These are phyloP conservation scores for Amblyornis subalaris DNA, from an alignment of 2,113 vertebrate species.

Conservation along the genomic window DNA sequence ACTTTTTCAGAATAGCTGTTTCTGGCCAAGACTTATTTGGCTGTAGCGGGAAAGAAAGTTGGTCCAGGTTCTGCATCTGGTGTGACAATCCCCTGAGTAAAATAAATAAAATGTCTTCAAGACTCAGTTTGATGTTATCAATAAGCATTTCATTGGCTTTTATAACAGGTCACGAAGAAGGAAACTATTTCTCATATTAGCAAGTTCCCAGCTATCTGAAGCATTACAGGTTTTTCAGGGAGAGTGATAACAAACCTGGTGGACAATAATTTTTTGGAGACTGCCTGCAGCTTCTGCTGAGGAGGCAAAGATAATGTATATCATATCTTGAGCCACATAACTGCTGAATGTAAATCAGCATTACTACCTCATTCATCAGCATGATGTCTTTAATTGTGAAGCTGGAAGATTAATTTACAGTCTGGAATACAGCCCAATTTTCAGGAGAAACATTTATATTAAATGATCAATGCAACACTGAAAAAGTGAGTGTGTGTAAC, in stretches of 20 bases:
- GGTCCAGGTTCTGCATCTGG: neutral
- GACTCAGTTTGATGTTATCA: neutral
- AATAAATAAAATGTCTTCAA: neutral
- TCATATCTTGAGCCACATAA: conserved; percentile 20
- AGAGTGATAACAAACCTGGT: neutral
- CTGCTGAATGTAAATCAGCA: conserved; percentile 33
- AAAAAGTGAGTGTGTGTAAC: conserved; percentile 22
- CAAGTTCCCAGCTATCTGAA: neutral
- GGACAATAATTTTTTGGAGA: neutral
- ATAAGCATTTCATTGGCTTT: neutral
- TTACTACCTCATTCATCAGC: conserved; percentile 47
- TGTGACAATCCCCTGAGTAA: neutral
- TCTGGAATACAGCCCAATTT: conserved; percentile 58
- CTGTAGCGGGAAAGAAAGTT: neutral
- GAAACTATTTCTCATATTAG: neutral
- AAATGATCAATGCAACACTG: conserved; percentile 37
- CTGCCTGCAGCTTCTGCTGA: neutral
- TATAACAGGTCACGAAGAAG: neutral
- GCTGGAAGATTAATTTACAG: conserved; percentile 67
- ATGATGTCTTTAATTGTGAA: conserved; percentile 66
- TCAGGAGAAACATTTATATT: conserved; percentile 54
- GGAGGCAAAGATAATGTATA: neutral
- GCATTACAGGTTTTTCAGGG: neutral
- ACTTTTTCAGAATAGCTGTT: neutral
- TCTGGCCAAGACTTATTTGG: neutral